phyloP scores from a whole-genome alignment of 2,113 vertebrate species.

The Eulemur macaco region DNA sequence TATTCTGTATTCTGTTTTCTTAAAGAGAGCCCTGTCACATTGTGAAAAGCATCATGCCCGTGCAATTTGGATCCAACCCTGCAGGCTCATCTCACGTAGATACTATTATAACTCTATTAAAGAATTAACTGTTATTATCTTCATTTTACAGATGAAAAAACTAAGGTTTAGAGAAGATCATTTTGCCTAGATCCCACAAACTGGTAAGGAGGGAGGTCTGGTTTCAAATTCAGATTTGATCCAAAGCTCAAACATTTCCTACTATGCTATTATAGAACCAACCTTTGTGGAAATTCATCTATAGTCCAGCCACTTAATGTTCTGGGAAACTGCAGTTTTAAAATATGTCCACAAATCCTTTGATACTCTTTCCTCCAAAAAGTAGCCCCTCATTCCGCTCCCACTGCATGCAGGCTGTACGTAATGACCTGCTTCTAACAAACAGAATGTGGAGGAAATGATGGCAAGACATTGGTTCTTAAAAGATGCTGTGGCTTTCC shows the following conservation, averaged over 20 bases:
- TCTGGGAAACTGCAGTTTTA: background rate
- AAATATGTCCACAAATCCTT: background rate
- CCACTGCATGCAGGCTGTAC: background rate
- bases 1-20: background rate
- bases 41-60: background rate
- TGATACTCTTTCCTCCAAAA: background rate
- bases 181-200: conserved; percentile 16
- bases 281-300: background rate
- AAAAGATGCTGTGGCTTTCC: background rate
- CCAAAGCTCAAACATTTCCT: background rate
- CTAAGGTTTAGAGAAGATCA: background rate
- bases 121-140: background rate
- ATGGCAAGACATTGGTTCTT: background rate
- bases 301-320: background rate
- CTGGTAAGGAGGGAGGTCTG: background rate
- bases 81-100: background rate
- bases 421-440: background rate
- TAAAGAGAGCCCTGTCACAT: background rate
- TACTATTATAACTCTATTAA: background rate
- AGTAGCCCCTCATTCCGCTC: background rate
- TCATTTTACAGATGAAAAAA: conserved; percentile 2
- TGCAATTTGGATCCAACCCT: background rate
- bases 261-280: background rate
- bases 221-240: background rate
- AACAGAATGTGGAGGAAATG: background rate